Evolutionary conservation across 2,113 vertebrate species (phyloP).

Genomic region (Eurypyga helias): DNA sequence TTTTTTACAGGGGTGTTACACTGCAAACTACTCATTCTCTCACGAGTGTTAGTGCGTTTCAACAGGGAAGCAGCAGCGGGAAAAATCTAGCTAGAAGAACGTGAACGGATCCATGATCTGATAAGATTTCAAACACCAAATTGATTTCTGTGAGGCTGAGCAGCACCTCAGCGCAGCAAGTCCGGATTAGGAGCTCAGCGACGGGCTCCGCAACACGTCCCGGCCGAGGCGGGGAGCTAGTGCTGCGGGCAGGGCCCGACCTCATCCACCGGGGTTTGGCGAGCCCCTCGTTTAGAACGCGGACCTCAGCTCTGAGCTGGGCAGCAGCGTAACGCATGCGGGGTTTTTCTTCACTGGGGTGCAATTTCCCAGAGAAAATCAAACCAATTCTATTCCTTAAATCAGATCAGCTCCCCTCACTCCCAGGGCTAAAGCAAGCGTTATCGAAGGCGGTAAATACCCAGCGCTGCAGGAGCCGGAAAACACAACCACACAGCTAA

Average conservation of each 20-base stretch:
- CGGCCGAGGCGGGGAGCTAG: background rate
- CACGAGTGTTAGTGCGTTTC: fast-evolving
- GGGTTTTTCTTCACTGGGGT: no score
- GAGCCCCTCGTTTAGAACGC: fast-evolving
- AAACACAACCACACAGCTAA: background rate
- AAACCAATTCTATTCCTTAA: background rate
- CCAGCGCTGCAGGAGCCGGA: background rate
- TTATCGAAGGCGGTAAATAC: background rate
- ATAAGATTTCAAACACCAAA: background rate
- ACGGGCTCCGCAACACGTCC: background rate
- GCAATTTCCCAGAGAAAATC: background rate
- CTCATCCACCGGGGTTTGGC: background rate
- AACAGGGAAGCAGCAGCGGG: background rate
- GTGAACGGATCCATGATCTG: background rate
- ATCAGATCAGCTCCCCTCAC: background rate
- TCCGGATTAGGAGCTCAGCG: fast-evolving
- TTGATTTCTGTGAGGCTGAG: background rate
- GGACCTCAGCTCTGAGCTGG: background rate
- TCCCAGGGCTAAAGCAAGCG: background rate
- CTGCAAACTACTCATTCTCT: background rate
- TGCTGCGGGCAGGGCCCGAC: fast-evolving
- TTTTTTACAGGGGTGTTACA: background rate
- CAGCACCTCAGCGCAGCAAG: background rate
- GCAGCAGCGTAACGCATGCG: no score
- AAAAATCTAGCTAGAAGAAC: background rate